phyloP scores from a whole-genome alignment of 2,888 invertebrate genomes.

The Helicoverpa assulta region DNA sequence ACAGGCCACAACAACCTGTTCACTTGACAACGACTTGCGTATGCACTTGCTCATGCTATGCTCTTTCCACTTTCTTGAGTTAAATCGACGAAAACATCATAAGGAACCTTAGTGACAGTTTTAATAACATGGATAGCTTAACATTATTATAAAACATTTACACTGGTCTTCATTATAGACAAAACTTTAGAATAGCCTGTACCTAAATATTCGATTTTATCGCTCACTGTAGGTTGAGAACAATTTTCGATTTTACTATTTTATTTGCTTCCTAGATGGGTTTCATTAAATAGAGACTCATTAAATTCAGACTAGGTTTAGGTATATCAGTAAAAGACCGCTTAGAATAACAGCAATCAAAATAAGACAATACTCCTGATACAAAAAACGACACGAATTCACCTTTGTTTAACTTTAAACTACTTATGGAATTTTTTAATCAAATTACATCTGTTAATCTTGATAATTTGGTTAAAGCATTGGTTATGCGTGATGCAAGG shows the following conservation, averaged over 20 bases:
- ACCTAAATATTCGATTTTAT: too few relatives aligned
- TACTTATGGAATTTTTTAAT: constrained; percentile 5
- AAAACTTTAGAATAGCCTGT: too few relatives aligned
- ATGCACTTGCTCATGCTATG: constrained; percentile 1
- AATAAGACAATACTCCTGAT: background rate
- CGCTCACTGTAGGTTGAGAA: too few relatives aligned
- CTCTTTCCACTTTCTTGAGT: constrained; percentile 11
- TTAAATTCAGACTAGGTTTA: too few relatives aligned
- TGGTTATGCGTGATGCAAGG: constrained; percentile 35
- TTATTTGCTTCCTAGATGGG: too few relatives aligned
- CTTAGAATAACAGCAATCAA: too few relatives aligned
- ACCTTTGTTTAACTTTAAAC: constrained; percentile 2
- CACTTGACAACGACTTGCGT: constrained; percentile 3
- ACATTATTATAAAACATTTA: too few relatives aligned
- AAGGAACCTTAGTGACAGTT: background rate
- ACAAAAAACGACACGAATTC: constrained; percentile 2
- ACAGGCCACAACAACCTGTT: background rate
- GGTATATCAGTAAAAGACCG: too few relatives aligned
- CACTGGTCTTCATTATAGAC: too few relatives aligned
- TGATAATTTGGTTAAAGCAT: constrained; percentile 23
- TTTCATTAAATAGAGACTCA: too few relatives aligned
- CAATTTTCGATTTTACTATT: too few relatives aligned
- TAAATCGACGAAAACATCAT: constrained; percentile 1
- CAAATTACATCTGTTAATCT: constrained; percentile 14
- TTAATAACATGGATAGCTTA: too few relatives aligned